Percentiles rank a stretch among this genome's conserved stretches.
phyloP scores from a whole-genome alignment of 1,140 invertebrate species.

The Gonatopus flavifemur region DNA sequence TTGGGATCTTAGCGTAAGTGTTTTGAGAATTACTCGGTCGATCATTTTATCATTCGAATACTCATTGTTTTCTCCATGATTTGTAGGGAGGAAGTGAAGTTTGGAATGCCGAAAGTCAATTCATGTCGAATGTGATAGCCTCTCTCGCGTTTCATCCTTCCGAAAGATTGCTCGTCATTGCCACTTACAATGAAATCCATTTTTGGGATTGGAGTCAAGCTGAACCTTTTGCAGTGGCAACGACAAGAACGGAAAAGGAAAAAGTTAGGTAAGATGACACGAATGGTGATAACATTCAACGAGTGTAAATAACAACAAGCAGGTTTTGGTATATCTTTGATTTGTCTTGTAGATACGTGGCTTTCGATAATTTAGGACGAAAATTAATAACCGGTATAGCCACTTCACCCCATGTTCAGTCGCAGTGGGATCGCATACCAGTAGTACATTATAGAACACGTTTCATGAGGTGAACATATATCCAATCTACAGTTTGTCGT shows the following conservation, averaged over 20 bases:
- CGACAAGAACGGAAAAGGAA: conserved; percentile 71
- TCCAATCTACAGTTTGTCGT: too few relatives aligned
- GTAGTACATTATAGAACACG: conserved; percentile 36
- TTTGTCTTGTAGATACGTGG: conserved; percentile 71
- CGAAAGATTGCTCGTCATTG: conserved; percentile 80
- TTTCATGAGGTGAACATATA: conserved; percentile 27
- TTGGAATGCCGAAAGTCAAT: conserved; percentile 71
- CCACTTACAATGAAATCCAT: conserved; percentile 80
- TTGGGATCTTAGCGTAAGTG: conserved; percentile 85
- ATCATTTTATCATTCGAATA: neutral
- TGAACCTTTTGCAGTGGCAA: conserved; percentile 73
- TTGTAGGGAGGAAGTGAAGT: conserved; percentile 79
- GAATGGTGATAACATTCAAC: too few relatives aligned
- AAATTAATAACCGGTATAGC: conserved; percentile 86
- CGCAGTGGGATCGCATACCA: conserved; percentile 59
- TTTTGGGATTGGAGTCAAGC: conserved; percentile 89
- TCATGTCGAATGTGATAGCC: conserved; percentile 80
- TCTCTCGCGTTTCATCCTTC: conserved; percentile 86
- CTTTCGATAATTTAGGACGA: conserved; percentile 80
- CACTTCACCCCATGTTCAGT: conserved; percentile 61
- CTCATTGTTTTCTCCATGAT: neutral
- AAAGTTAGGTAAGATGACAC: conserved; percentile 76
- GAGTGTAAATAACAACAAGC: too few relatives aligned
- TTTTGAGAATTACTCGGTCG: neutral
- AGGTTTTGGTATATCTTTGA: neutral